phyloP scores from a whole-genome alignment of 2,888 invertebrate species.

The Pseudolycoriella hygida region DNA sequence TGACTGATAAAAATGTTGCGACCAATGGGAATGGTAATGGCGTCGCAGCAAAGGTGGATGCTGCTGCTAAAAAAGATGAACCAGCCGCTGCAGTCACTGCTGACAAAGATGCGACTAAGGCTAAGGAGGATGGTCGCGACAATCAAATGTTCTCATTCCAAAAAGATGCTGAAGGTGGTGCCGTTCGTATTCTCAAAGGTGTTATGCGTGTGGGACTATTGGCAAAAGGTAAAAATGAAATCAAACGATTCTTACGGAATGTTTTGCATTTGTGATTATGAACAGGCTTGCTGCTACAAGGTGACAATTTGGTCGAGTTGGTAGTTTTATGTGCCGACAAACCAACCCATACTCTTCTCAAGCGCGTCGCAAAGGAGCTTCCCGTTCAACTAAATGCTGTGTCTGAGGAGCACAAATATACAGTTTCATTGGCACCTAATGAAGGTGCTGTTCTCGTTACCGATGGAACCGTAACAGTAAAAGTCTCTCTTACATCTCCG shows the following conservation, averaged over 20 bases:
- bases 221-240: slow-evolving; percentile 45
- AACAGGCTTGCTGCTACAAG: slow-evolving; percentile 70
- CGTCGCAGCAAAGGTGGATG: slow-evolving; percentile 10
- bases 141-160: slow-evolving; percentile 62
- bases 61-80: slow-evolving; percentile 19
- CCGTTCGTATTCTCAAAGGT: slow-evolving; percentile 69
- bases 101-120: slow-evolving; percentile 31
- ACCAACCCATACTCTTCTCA: slow-evolving; percentile 73
- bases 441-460: slow-evolving; percentile 72
- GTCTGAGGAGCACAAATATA: slow-evolving; percentile 59
- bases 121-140: slow-evolving; percentile 57
- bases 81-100: slow-evolving; percentile 19
- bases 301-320: slow-evolving; percentile 77
- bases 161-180: slow-evolving; percentile 41
- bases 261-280: background rate
- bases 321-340: slow-evolving; percentile 91
- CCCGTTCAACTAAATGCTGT: slow-evolving; percentile 61
- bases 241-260: too few relatives aligned
- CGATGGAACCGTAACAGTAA: slow-evolving; percentile 62
- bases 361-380: slow-evolving; percentile 70
- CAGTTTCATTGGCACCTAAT: slow-evolving; percentile 65
- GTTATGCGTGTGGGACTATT: slow-evolving; percentile 92
- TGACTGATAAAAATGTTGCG: slow-evolving; percentile 37
- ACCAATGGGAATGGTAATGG: slow-evolving; percentile 1
- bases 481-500: slow-evolving; percentile 83